Percentiles rank a stretch among this genome's conserved stretches.
Conservation (phyloP, 2,797 vertebrate species). For the Brachyrhaphis roseni region DNA sequence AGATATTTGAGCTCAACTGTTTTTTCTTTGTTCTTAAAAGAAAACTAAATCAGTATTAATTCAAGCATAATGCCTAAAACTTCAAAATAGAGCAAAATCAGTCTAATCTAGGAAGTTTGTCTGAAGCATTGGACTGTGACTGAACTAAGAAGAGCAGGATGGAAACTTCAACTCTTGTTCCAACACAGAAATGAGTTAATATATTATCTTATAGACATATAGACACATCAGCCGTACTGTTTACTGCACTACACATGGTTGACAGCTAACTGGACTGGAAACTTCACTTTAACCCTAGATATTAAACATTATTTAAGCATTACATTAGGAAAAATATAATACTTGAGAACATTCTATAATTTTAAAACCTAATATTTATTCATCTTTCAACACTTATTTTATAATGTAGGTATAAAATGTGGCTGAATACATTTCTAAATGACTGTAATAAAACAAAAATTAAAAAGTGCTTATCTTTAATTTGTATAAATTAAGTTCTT, state of each 20-base stretch:
- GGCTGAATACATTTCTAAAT: background rate
- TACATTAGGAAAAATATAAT: background rate
- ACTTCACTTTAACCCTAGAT: background rate
- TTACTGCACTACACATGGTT: background rate
- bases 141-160: background rate
- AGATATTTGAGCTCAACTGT: background rate
- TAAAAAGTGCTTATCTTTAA: background rate
- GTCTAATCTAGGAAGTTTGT: background rate
- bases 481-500: background rate
- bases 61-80: background rate
- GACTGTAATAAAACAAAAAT: background rate
- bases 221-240: background rate
- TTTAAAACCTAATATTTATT: background rate
- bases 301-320: background rate
- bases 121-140: background rate
- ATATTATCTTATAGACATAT: background rate
- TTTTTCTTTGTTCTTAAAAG: background rate
- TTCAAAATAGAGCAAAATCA: background rate
- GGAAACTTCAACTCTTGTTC: background rate
- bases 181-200: background rate
- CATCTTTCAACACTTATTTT: background rate
- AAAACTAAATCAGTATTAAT: background rate
- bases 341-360: background rate
- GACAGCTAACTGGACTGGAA: background rate
- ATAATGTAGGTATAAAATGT: background rate